These are phyloP conservation scores for Aphelenchoides bicaudatus DNA, from an alignment of 2,888 invertebrate species.

Conservation along the genomic window DNA sequence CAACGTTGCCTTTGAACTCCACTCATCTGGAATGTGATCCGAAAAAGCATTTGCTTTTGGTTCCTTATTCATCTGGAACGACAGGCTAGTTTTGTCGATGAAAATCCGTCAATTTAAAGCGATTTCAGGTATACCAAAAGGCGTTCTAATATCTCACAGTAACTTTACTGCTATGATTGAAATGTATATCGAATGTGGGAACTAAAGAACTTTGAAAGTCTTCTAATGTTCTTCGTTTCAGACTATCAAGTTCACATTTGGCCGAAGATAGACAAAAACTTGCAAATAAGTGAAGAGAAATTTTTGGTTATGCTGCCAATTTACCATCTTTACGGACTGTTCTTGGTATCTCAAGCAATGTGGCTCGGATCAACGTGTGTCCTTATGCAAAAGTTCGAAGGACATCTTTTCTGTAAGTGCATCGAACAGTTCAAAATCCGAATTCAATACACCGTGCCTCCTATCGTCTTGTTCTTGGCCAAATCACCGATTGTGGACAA, in stretches of 20 bases:
- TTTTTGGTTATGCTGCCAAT: constrained; percentile 70
- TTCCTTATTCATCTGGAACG: constrained; percentile 39
- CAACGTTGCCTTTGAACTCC: constrained; percentile 46
- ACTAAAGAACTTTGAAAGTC: no score
- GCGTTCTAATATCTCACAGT: constrained; percentile 43
- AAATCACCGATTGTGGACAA: constrained; percentile 10
- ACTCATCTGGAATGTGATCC: constrained; percentile 24
- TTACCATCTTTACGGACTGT: constrained; percentile 56
- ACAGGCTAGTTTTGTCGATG: constrained; percentile 67
- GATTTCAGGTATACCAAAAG: constrained; percentile 47
- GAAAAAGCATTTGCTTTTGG: constrained; percentile 27
- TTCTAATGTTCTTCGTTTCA: no score
- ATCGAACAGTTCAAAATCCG: constrained; percentile 40
- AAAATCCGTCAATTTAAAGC: constrained; percentile 57
- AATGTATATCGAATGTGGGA: no score
- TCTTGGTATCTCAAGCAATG: constrained; percentile 31
- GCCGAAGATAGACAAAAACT: constrained; percentile 20
- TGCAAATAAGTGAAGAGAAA: constrained; percentile 59
- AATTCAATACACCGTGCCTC: constrained; percentile 19
- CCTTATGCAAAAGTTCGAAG: constrained; percentile 49
- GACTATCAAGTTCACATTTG: constrained; percentile 65
- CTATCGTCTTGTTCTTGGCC: constrained; percentile 19
- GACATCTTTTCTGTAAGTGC: constrained; percentile 41
- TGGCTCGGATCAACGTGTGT: constrained; percentile 42
- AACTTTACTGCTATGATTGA: constrained; percentile 43